A percentile compares a stretch with the other conserved stretches of the same genome.
These are phyloP conservation scores for Melieria omissa DNA, from an alignment of 2,888 invertebrate species.

Conservation along the genomic window DNA sequence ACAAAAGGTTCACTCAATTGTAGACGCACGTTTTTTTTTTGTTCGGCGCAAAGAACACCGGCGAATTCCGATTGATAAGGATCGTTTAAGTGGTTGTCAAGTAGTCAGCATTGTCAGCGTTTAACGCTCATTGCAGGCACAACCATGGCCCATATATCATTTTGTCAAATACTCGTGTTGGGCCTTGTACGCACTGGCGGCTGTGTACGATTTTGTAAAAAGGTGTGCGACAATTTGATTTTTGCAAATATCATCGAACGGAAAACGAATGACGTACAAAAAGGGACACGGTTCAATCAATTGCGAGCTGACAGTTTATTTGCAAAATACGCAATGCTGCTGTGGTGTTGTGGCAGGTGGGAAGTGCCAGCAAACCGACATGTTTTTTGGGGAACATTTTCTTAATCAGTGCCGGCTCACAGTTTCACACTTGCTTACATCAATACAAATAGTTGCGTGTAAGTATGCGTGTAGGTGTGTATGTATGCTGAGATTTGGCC, in stretches of 20 bases:
- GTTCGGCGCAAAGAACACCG: too few species aligned
- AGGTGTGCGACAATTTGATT: constrained; percentile 10
- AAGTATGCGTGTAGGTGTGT: background rate
- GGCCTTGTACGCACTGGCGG: too few species aligned
- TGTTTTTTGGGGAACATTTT: background rate
- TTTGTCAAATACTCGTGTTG: too few species aligned
- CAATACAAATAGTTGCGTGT: background rate
- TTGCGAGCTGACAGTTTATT: constrained; percentile 29
- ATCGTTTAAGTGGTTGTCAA: too few species aligned
- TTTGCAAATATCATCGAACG: background rate
- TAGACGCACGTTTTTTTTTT: too few species aligned
- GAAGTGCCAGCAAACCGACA: too few species aligned
- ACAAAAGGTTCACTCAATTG: too few species aligned
- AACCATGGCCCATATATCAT: too few species aligned
- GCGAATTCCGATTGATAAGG: too few species aligned
- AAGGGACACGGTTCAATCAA: constrained; percentile 15
- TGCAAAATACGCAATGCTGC: background rate
- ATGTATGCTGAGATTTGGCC: background rate
- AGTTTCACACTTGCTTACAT: constrained; percentile 1
- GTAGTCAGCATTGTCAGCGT: too few species aligned
- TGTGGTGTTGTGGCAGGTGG: too few species aligned
- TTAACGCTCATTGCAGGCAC: too few species aligned
- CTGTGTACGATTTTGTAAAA: background rate
- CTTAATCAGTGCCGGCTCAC: background rate
- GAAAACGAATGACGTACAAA: background rate